These are phyloP conservation scores for Elachura formosa DNA, from an alignment of 2,113 vertebrate species.

Conservation along the genomic window DNA sequence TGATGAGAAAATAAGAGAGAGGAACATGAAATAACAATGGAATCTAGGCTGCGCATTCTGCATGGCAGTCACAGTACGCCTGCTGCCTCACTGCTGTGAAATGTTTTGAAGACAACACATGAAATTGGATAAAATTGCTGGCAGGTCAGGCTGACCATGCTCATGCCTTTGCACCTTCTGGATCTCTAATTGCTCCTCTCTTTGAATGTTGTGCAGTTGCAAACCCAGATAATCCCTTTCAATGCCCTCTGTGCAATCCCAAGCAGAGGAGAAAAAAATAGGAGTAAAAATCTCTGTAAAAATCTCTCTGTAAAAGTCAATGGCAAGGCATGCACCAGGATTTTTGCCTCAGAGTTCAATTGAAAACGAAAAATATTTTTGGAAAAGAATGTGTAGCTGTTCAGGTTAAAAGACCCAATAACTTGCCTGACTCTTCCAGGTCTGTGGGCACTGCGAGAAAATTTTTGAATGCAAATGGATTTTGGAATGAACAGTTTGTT, in stretches of 20 bases:
- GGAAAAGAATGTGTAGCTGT: not conserved
- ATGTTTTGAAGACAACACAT: not conserved
- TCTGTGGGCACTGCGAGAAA: not conserved
- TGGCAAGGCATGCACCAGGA: not conserved
- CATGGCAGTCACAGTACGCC: not conserved
- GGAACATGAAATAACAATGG: not conserved
- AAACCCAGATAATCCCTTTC: constrained; percentile 2
- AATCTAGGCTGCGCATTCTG: not conserved
- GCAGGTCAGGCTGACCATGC: constrained; percentile 10
- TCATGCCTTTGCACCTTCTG: not conserved
- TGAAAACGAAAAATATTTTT: not conserved
- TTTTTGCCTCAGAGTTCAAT: not conserved
- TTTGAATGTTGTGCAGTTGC: not conserved
- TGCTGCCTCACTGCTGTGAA: not conserved
- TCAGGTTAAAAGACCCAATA: not conserved
- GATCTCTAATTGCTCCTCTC: not conserved
- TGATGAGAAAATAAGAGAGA: not conserved
- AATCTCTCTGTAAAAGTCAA: not conserved
- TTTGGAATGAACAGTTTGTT: not conserved
- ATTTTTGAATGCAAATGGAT: not conserved
- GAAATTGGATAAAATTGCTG: not conserved
- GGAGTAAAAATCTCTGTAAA: not conserved
- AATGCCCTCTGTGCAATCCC: not conserved
- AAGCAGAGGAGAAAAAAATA: not conserved
- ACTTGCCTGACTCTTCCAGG: not conserved